These are phyloP conservation scores for Sabellastarte sp. DNA, from an alignment of 2,888 invertebrate genomes.

Conservation along the genomic window DNA sequence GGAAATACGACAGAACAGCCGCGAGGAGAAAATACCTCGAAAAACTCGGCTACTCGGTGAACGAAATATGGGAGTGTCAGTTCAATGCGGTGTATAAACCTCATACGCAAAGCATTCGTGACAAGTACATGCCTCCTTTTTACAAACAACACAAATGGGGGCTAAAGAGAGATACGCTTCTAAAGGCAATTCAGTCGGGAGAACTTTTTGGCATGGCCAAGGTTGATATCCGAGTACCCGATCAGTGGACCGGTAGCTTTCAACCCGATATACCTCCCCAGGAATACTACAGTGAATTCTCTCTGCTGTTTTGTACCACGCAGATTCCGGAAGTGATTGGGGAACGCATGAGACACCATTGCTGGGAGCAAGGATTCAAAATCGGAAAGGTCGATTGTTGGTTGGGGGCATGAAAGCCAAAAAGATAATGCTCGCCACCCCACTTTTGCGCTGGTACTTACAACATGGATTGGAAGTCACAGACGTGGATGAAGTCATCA, in stretches of 20 bases:
- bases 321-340: neutral
- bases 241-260: neutral
- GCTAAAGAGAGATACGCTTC: no score
- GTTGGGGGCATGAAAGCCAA: slow-evolving; percentile 4
- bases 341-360: neutral
- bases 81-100: neutral
- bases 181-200: no score
- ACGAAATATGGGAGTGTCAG: neutral
- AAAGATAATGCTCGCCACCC: neutral
- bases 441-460: slow-evolving; percentile 1
- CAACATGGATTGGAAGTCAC: slow-evolving; percentile 3
- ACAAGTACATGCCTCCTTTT: neutral
- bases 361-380: no score
- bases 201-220: neutral
- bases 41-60: neutral
- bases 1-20: neutral
- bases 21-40: neutral
- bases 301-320: neutral
- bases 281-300: neutral
- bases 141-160: no score
- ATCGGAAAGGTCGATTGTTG: no score
- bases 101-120: neutral
- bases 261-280: neutral
- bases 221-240: neutral
- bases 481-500: neutral